phyloP scores from a whole-genome alignment of 1,140 invertebrate genomes.

The Nixonia krombeini region DNA sequence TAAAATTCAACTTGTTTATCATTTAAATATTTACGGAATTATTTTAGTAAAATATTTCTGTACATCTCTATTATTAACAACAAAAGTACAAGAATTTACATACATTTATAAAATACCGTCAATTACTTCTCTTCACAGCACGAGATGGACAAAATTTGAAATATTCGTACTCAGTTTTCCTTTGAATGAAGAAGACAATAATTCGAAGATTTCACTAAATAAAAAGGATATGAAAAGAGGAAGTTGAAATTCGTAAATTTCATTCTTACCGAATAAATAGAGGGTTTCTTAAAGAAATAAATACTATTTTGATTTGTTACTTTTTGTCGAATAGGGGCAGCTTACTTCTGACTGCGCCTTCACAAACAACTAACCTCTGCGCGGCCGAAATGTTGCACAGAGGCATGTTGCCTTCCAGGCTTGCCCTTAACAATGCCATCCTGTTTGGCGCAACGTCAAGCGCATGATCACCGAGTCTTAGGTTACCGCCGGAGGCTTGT shows the following conservation, averaged over 20 bases:
- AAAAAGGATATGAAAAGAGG: background rate
- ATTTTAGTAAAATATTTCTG: too few species aligned
- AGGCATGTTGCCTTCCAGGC: constrained; percentile 61
- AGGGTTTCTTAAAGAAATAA: background rate
- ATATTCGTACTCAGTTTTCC: too few species aligned
- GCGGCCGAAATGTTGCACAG: constrained; percentile 65
- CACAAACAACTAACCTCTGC: constrained; percentile 81
- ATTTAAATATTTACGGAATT: too few species aligned
- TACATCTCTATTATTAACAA: too few species aligned
- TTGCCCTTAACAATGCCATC: constrained; percentile 60
- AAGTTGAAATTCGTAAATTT: too few species aligned
- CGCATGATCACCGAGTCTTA: constrained; percentile 55
- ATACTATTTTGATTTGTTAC: constrained; percentile 49
- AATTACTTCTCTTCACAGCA: too few species aligned
- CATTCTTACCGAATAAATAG: too few species aligned
- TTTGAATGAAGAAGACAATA: too few species aligned
- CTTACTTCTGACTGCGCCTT: constrained; percentile 87
- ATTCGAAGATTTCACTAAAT: background rate
- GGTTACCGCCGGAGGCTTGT: constrained; percentile 60
- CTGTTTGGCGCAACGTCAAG: constrained; percentile 55
- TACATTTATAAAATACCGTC: too few species aligned
- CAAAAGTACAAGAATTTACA: constrained; percentile 5
- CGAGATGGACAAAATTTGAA: too few species aligned
- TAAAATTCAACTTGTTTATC: too few species aligned
- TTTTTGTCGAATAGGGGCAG: constrained; percentile 89